Base-by-base conservation (phyloP, 1,140 invertebrate genomes). In the Magallana angulata region DNA sequence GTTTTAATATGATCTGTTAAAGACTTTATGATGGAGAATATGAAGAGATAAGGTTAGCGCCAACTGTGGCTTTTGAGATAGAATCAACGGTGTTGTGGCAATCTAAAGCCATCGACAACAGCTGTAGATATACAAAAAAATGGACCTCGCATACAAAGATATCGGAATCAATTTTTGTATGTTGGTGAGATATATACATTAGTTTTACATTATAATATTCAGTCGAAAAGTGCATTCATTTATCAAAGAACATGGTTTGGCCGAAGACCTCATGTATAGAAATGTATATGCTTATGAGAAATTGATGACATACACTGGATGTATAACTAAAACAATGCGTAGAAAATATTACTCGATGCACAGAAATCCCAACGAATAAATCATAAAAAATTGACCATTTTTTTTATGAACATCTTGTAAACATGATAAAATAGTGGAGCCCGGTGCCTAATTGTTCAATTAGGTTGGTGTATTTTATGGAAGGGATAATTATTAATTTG, bases 1-100 rank as follows among this genome's bases (percentile, higher is more conserved):
- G 68, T 76, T 76, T 76, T 76, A 76, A 76, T 76, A 76, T 30
- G 9, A 76, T 76, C 68, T 76, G 68, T 76, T 76, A 76, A 76
- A 76, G 68, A 76, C 68, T 76, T 76, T 76, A 76, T 76, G 68
- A 36, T 76, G 68, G 68, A 36, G 36, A 76, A 76, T 76, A 76
- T 76, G 24, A 30, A 30, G 68, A 12, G 68, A 76, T 76, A 76
- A 76, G 68, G 68, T 30, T 76, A 18, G 68, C 68, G 24, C 24
- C 68, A 76, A 76, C 68, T 76, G 68, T 76, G 36, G 68, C 24
- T 76, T 76, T 30, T 30, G 68, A 76, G 68, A 76, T 76, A 76
- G 68, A 76, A 76, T 76, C 68, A 30, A 11, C 68, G 24, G 68
- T 76, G 24, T 76, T 18, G 24, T 30, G 68, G 68, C 68, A 76